Base-by-base conservation (phyloP, 2,888 invertebrate genomes). In the Priocnemis perturbator region DNA sequence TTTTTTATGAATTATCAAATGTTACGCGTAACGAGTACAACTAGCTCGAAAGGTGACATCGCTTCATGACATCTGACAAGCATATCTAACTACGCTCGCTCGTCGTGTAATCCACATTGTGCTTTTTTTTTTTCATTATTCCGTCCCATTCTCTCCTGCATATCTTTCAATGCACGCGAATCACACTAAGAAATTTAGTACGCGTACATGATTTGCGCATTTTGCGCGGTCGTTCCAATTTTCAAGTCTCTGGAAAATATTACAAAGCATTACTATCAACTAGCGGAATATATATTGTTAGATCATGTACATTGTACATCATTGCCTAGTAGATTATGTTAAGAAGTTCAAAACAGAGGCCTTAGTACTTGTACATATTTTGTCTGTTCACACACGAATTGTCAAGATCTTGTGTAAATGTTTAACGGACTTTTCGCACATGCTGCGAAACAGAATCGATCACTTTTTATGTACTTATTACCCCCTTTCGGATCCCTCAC, bases 311-410 rank as follows among this genome's bases (percentile, higher is more conserved):
- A 21, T 59, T 45, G 9, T 58, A 23, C n/a, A 20, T 47, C 48
- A 60, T 57, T 44, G n/a, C 47, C 48, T 44, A 21, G 45, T 45
- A 64, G 30, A 20, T 64, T 47, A 37, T 19, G 26, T 11, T 64
- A 52, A 59, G 23, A 23, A 57, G 47, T 37, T 19, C 14, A 55
- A 60, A 52, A 62, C 56, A 19, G 58, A 53, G 60, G 64, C 59
- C 67, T 68, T 68, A 68, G 64, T 52, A 64, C 23, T 7, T 48
- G 15, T 58, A 60, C 48, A 64, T 23, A 37, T 58, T 60, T 68
- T 15, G 14, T 64, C 30, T 55, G 17, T 17, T 17, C 15, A n/a
- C 23, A 44, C 23, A 11, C n/a, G 20, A 30, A 57, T 57, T 30
- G 55, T 55, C 26, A 3, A n/a, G 15, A 11, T 20, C 3, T 14